A percentile compares a stretch with the other conserved stretches of the same genome.
Evolutionary conservation across 2,113 vertebrate species (phyloP).

Genomic region (Gymnorhina tibicen): DNA sequence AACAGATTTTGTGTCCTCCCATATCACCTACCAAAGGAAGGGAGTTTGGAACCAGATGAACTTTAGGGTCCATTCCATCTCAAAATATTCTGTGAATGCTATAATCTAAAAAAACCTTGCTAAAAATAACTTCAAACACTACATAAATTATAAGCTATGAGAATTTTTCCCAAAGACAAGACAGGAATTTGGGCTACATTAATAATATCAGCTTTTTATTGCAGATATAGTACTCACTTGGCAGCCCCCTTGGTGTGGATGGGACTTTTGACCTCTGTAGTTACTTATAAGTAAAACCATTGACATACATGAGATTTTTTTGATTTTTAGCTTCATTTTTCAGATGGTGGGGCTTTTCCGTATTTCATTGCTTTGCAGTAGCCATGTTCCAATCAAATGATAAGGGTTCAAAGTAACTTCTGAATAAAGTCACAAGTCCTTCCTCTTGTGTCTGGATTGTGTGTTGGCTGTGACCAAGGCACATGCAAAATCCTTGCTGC

Average conservation of each 20-base stretch:
- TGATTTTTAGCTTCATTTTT: background rate
- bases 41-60: background rate
- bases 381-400: background rate
- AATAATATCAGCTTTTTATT: background rate
- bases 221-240: background rate
- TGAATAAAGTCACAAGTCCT: background rate
- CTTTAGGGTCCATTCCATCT: background rate
- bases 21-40: background rate
- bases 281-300: background rate
- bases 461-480: background rate
- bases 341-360: background rate
- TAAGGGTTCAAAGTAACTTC: background rate
- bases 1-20: background rate
- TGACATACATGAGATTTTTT: background rate
- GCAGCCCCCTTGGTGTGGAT: background rate
- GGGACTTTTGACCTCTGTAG: background rate
- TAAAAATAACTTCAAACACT: conserved; percentile 24
- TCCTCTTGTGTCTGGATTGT: background rate
- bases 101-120: conserved; percentile 1
- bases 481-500: background rate
- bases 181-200: background rate
- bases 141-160: background rate
- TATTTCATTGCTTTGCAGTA: background rate
- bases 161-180: background rate
- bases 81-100: background rate